Base-by-base conservation (phyloP, 2,797 vertebrate species). In the Gobio occitaniae region DNA sequence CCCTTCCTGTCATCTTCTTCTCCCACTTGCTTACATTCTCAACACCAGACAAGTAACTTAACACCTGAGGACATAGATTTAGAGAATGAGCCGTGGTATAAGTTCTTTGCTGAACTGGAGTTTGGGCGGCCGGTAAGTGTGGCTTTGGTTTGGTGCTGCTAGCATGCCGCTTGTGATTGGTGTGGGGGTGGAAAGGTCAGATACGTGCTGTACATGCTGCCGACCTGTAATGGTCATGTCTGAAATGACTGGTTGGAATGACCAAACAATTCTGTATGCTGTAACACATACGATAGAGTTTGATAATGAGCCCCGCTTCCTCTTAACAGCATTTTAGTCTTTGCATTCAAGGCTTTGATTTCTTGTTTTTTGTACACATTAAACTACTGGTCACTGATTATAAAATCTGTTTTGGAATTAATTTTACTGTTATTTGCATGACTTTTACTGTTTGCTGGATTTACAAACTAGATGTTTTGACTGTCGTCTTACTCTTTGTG, bases 11-110 rank as follows among this genome's bases (percentile, higher is more conserved):
- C 66, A 16, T 78, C 71, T 87, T 84, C 68, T 81, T 71, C 47
- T 48, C 56, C 29, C 47, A 65, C 44, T 63, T 65, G 71, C 84
- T 75, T 56, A 25, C 79, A 66, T 80, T 81, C 78, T 82, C n/a
- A 87, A 78, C 68, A 82, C 83, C 94, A 96, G 96, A 95, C 90
- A 91, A 95, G 91, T 94, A 90, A 95, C 92, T 93, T 95, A 95
- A 94, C 92, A 88, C 95, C 95, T 92, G 96, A 96, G 93, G 96
- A 96, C 93, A 94, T 97, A 97, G 96, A 96, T 95, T 96, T 97
- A 97, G 96, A 97, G 95, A 97, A 97, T 90, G 96, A 97, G 86
- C 96, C 96, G 89, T 97, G 97, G 97, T 97, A 96, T 96, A 97
- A 96, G 94, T 97, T 97, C 95, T 97, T 97, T 97, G 96, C 97